Evolutionary conservation across 2,888 invertebrate genomes (phyloP).

Genomic region (Agrotis puta): DNA sequence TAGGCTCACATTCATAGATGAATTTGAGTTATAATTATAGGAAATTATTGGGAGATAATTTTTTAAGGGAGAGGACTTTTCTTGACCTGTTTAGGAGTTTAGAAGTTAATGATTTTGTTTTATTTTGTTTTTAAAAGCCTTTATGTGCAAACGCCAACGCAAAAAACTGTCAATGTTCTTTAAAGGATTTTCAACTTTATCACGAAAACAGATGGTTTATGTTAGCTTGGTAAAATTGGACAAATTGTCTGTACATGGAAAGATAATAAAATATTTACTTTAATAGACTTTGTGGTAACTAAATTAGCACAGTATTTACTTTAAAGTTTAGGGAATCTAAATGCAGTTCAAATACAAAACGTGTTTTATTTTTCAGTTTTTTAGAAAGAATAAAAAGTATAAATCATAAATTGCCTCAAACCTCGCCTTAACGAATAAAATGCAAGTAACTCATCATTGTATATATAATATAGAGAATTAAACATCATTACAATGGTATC

Average conservation of each 20-base stretch:
- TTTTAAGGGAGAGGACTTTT: slow-evolving; percentile 44
- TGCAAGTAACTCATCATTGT: slow-evolving; percentile 79
- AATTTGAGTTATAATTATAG: slow-evolving; percentile 44
- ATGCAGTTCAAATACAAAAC: not conserved
- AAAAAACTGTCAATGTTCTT: no score
- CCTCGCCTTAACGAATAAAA: slow-evolving; percentile 64
- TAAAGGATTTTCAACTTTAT: no score
- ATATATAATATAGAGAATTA: slow-evolving; percentile 70
- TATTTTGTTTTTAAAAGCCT: no score
- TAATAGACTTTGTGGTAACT: not conserved
- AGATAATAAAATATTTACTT: not conserved
- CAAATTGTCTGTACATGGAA: not conserved
- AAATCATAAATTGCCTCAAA: not conserved
- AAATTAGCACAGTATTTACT: not conserved
- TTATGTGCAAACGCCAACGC: no score
- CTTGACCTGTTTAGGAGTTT: not conserved
- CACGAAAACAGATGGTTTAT: no score
- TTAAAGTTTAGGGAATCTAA: not conserved
- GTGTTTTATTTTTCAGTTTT: not conserved
- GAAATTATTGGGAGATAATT: slow-evolving; percentile 36
- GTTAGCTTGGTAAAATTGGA: not conserved
- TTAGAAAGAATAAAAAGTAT: not conserved
- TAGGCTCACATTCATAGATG: slow-evolving; percentile 38
- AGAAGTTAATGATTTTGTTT: not conserved
- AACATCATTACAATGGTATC: slow-evolving; percentile 64